phyloP scores from a whole-genome alignment of 53 echinoderm and acorn worm species.

The Astropecten irregularis region DNA sequence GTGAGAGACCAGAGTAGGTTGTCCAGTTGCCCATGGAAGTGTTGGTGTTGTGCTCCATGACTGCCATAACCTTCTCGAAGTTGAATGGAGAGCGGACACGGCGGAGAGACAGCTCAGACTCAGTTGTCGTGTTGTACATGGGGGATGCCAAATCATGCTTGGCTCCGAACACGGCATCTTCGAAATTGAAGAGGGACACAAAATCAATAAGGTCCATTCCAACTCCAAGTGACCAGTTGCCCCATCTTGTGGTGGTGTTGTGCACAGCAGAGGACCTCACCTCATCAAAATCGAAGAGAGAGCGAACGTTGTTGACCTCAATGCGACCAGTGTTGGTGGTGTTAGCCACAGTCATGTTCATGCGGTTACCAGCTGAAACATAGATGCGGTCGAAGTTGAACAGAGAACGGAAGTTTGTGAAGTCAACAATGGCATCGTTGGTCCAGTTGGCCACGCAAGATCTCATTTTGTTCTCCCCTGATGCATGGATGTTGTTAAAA shows the following conservation, averaged over 20 bases:
- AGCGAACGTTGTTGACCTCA: conserved; percentile 41
- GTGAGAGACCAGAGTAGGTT: conserved; percentile 38
- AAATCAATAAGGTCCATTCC: conserved; percentile 38
- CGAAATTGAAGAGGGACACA: conserved; percentile 45
- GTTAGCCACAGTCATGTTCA: conserved; percentile 29
- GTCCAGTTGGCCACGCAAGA: conserved; percentile 55
- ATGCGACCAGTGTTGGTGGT: conserved; percentile 31
- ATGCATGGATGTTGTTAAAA: conserved; percentile 46
- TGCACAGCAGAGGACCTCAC: conserved; percentile 39
- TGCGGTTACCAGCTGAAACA: conserved; percentile 8
- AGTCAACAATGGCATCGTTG: conserved; percentile 27
- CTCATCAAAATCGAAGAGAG: conserved; percentile 50
- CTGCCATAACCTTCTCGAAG: conserved; percentile 44
- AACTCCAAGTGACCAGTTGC: conserved; percentile 36
- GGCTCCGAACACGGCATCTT: conserved; percentile 23
- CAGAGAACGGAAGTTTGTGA: conserved; percentile 54
- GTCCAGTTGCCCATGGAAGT: conserved; percentile 52
- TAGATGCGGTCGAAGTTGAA: conserved; percentile 72
- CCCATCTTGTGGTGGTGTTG: conserved; percentile 20
- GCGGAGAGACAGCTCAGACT: conserved; percentile 41
- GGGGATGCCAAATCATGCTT: conserved; percentile 20
- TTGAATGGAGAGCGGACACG: conserved; percentile 25
- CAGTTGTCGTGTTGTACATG: conserved; percentile 35
- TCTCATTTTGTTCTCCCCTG: conserved; percentile 42
- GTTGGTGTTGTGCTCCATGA: conserved; percentile 50